Conservation (phyloP, 1,140 invertebrate species). For the Apocrypta bakeri region DNA sequence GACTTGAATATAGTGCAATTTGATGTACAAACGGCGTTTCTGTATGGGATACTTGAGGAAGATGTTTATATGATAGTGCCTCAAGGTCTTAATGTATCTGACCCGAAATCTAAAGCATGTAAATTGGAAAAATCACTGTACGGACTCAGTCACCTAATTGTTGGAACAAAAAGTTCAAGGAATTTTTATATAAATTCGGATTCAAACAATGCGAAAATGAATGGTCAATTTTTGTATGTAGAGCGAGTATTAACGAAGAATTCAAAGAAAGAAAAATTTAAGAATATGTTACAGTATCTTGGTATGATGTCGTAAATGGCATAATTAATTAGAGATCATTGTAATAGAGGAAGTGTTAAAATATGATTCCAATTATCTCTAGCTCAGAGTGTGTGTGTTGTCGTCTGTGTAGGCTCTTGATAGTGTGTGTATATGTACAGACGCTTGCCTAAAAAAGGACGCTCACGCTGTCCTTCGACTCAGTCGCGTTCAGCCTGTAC, state of each 20-base stretch:
- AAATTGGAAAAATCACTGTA: constrained; percentile 68
- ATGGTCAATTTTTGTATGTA: constrained; percentile 51
- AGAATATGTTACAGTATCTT: neutral
- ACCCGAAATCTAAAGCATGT: constrained; percentile 51
- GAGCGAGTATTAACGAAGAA: neutral
- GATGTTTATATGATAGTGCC: constrained; percentile 66
- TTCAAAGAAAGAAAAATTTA: neutral
- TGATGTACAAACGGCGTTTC: constrained; percentile 67
- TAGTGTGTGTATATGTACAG: constrained; percentile 1
- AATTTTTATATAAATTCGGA: constrained; percentile 50
- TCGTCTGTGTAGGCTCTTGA: too few species aligned
- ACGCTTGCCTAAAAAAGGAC: neutral
- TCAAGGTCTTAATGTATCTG: neutral
- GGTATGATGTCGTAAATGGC: too few species aligned
- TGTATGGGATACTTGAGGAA: constrained; percentile 68
- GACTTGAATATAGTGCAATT: constrained; percentile 60
- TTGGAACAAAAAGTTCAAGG: constrained; percentile 61
- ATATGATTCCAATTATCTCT: neutral
- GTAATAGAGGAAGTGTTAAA: neutral
- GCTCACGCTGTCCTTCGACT: neutral
- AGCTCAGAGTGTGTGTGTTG: neutral
- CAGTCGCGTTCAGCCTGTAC: neutral
- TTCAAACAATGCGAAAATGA: constrained; percentile 53
- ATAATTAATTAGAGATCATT: constrained; percentile 9
- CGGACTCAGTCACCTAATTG: constrained; percentile 69